phyloP scores from a whole-genome alignment of 2,888 invertebrate genomes.

The Drosophila seclusa region DNA sequence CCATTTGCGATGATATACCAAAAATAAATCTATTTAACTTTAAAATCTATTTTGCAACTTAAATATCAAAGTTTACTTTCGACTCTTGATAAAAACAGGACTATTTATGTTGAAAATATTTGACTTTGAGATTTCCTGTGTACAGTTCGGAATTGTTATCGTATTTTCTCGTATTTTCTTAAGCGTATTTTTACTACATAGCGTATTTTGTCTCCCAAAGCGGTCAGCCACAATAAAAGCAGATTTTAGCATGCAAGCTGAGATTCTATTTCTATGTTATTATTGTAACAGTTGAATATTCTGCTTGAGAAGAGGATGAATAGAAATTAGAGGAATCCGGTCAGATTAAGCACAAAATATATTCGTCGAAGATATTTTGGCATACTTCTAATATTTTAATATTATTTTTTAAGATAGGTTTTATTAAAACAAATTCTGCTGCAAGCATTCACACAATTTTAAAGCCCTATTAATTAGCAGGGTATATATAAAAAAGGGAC shows the following conservation, averaged over 20 bases:
- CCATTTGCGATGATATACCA: constrained; percentile 41
- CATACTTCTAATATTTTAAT: no score
- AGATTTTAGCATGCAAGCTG: not conserved
- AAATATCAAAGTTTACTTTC: constrained; percentile 13
- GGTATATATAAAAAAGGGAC: not conserved
- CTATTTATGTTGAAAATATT: not conserved
- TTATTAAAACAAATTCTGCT: not conserved
- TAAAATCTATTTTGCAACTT: constrained; percentile 33
- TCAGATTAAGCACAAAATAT: not conserved
- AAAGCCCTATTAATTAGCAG: not conserved
- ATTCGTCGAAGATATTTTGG: not conserved
- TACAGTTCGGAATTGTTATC: not conserved
- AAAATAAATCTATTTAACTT: constrained; percentile 20
- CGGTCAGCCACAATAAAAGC: no score
- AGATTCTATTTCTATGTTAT: not conserved
- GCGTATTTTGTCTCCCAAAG: no score
- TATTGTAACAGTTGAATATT: not conserved
- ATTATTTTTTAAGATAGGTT: not conserved
- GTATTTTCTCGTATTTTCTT: not conserved
- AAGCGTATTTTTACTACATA: not conserved
- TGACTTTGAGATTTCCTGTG: not conserved
- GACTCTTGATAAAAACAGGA: not conserved
- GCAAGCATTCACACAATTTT: not conserved
- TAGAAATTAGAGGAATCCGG: not conserved
- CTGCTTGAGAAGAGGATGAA: not conserved